Percentiles rank a stretch among this genome's conserved stretches.
Conservation (phyloP, 2,797 vertebrate species). For the Sorex maritimensis region DNA sequence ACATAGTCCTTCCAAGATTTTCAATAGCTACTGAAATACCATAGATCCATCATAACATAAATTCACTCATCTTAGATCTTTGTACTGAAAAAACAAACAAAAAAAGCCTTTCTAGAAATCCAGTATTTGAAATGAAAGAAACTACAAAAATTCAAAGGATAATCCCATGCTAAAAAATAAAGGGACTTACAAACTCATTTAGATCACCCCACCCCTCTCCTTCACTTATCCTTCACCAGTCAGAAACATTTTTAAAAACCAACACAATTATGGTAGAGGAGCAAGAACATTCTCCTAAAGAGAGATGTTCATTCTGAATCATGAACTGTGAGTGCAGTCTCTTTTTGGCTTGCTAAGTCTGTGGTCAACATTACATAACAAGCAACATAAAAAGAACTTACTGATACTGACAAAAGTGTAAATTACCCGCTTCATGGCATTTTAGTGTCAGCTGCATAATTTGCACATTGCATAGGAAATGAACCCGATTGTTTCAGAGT, state of each 20-base stretch:
- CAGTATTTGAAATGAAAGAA: background rate
- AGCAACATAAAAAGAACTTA: background rate
- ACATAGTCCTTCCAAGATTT: background rate
- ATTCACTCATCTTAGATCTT: background rate
- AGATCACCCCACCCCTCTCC: background rate
- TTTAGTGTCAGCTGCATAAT: slow-evolving; percentile 52
- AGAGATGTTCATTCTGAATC: background rate
- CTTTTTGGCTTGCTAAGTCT: background rate
- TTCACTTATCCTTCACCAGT: background rate
- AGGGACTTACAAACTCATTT: slow-evolving; percentile 34
- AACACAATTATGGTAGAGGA: background rate
- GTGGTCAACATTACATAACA: background rate
- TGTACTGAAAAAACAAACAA: background rate
- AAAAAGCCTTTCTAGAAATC: background rate
- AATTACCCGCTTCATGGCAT: slow-evolving; percentile 73
- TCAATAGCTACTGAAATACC: background rate
- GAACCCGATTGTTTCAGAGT: slow-evolving; percentile 30
- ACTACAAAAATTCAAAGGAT: slow-evolving; percentile 20
- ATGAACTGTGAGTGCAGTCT: background rate
- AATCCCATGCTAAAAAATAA: slow-evolving; percentile 43
- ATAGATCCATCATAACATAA: background rate
- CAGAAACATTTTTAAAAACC: background rate
- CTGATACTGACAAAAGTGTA: slow-evolving; percentile 4
- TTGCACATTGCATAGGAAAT: slow-evolving; percentile 57
- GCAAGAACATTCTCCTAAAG: background rate